Evolutionary conservation across 2,113 vertebrate genomes (phyloP), one percentile per base, ranked within the genome.

Genomic region (Lathamus discolor): DNA sequence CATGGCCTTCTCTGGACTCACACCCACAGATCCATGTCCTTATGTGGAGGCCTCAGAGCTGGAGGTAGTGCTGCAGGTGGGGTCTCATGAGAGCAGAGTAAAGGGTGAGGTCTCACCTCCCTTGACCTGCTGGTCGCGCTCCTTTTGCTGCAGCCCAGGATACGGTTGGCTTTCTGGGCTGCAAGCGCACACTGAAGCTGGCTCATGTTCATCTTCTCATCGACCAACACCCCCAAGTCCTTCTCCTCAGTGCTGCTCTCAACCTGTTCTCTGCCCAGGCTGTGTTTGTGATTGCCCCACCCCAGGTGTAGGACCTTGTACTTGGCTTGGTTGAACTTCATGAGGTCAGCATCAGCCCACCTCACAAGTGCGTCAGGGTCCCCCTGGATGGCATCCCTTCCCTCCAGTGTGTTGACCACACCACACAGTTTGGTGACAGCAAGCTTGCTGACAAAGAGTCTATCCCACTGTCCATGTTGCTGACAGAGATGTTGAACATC

Each of bases 111-210:
- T 46, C 5, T 23, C 33, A 59, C 33, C 55, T 59, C 8, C 20
- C 2, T 59, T 4, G 13, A 14, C 33, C 22, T 59, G 33, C 33
- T 23, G 33, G 33, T 59, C 33, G 5, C 2, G 1, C 55, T 59
- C 9, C 13, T 59, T n/a, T n/a, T 59, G 13, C n/a, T 59, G 33
- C 20, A 23, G 33, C 33, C 55, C 55, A 15, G 33, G 55, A 23
- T n/a, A n/a, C 3, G 4, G 13, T n/a, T 59, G 33, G 33, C 20
- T 59, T 59, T 23, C 55, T 59, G 55, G 33, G 33, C 5, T n/a
- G 55, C 1, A 1, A 22, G 33, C 1, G 4, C 20, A 12, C 33
- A 4, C 13, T 59, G 57, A 23, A 48, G 46, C 8, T 0, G 9
- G 33, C 20, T 59, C 33, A 15, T 23, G 57, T 59, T 59, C 14